These are phyloP conservation scores for Drosophila melanocephala DNA, from an alignment of 2,888 invertebrate genomes.

Conservation along the genomic window DNA sequence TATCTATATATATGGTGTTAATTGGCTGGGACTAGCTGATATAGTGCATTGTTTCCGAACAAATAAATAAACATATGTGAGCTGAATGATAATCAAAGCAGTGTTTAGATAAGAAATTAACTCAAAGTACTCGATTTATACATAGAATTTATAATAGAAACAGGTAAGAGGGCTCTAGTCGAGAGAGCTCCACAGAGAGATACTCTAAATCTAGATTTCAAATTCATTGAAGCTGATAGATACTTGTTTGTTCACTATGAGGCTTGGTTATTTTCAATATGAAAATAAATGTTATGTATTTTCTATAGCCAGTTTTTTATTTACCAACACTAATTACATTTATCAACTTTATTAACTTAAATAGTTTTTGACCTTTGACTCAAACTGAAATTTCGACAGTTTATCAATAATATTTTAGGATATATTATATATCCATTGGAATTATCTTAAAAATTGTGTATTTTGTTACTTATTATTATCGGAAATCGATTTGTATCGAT, in stretches of 20 bases:
- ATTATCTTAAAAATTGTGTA: not conserved
- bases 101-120: not conserved
- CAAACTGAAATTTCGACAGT: not conserved
- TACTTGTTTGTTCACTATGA: not conserved
- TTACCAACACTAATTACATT: not conserved
- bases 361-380: not conserved
- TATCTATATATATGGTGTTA: conserved; percentile 15
- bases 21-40: conserved; percentile 40
- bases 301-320: not conserved
- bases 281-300: not conserved
- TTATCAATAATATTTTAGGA: not conserved
- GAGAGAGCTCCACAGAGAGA: not conserved
- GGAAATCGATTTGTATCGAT: not conserved
- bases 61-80: not conserved
- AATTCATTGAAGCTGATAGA: not conserved
- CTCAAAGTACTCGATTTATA: not conserved
- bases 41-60: conserved; percentile 21
- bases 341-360: not conserved
- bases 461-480: not conserved
- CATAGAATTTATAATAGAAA: not conserved
- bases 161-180: not conserved
- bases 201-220: not conserved
- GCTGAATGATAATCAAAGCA: not conserved
- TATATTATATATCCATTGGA: not conserved
- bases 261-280: not conserved